Conservation (phyloP, 2,888 invertebrate species). For the Sesia bembeciformis region DNA sequence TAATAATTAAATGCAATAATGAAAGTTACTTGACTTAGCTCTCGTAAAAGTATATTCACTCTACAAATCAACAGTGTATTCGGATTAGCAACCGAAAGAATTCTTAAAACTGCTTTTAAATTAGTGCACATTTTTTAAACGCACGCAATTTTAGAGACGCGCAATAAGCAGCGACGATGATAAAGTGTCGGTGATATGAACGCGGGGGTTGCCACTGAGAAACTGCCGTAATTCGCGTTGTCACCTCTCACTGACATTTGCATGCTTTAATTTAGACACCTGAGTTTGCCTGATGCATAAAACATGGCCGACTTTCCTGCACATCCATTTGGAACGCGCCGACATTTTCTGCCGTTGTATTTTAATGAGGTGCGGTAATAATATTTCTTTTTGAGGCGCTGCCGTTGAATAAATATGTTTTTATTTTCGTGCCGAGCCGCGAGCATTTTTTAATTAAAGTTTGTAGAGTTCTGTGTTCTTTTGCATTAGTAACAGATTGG, state of each 20-base stretch:
- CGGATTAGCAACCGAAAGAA: no score
- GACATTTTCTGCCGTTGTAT: constrained; percentile 40
- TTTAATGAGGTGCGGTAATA: constrained; percentile 17
- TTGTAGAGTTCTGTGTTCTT: background rate
- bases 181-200: constrained; percentile 7
- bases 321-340: constrained; percentile 29
- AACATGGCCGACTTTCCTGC: constrained; percentile 39
- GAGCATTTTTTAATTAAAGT: constrained; percentile 10
- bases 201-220: constrained; percentile 1
- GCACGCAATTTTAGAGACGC: background rate
- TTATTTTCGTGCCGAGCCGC: background rate
- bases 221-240: constrained; percentile 19
- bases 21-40: no score
- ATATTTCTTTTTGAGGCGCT: background rate
- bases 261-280: constrained; percentile 57
- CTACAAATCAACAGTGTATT: no score
- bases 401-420: background rate
- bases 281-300: constrained; percentile 44
- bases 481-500: no score
- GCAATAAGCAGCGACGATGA: background rate
- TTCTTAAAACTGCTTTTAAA: no score
- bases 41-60: no score
- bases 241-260: constrained; percentile 48
- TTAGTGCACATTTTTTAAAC: no score
- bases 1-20: no score